These are phyloP conservation scores for Sula dactylatra DNA, from an alignment of 2,113 vertebrate species.

Conservation along the genomic window DNA sequence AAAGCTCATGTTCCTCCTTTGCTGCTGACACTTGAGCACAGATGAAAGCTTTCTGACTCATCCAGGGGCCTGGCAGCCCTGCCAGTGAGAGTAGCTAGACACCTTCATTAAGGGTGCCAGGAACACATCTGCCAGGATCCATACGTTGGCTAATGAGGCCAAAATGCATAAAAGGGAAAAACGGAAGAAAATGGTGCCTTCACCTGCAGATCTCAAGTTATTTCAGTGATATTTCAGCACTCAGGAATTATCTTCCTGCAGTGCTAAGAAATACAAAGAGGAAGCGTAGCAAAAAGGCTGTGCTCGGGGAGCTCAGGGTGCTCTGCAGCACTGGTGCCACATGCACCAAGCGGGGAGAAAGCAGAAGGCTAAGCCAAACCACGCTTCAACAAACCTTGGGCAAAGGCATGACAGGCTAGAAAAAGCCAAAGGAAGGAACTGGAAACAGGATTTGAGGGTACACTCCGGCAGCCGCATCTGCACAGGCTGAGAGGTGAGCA, in stretches of 20 bases:
- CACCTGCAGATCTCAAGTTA: neutral
- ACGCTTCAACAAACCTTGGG: neutral
- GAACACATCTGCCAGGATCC: neutral
- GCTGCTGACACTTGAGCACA: neutral
- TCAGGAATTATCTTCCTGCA: neutral
- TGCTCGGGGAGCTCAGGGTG: accelerated
- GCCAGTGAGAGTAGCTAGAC: neutral
- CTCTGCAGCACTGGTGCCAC: neutral
- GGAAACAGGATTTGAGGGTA: neutral
- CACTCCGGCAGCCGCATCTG: neutral
- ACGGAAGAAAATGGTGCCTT: neutral
- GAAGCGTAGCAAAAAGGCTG: neutral
- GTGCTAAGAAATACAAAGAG: neutral
- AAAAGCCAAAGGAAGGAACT: neutral
- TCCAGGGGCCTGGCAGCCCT: neutral
- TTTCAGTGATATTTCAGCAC: neutral
- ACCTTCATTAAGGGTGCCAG: neutral
- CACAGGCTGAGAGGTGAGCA: neutral
- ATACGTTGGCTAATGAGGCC: neutral
- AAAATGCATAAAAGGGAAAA: neutral
- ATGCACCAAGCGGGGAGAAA: accelerated
- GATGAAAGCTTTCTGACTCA: neutral
- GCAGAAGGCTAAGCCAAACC: neutral
- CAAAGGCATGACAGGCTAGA: neutral
- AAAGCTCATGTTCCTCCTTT: neutral